These are phyloP conservation scores for Poecile montanus DNA, from an alignment of 2,797 vertebrate genomes.

Conservation along the genomic window DNA sequence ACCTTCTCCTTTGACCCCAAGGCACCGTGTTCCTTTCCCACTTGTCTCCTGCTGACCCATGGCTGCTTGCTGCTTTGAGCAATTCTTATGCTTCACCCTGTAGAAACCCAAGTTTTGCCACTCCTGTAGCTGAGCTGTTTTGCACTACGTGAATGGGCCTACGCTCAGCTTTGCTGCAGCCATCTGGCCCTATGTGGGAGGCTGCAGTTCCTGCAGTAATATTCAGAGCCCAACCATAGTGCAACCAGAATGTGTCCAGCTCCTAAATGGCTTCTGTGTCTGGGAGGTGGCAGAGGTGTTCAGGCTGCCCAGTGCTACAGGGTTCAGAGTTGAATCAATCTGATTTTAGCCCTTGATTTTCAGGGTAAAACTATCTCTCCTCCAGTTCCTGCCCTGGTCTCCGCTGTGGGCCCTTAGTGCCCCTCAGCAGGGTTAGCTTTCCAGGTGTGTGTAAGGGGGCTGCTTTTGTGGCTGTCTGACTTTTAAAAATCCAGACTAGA, in stretches of 20 bases:
- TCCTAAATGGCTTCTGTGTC: background rate
- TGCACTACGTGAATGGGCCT: background rate
- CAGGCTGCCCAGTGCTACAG: background rate
- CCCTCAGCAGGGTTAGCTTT: background rate
- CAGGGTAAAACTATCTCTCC: background rate
- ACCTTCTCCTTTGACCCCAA: background rate
- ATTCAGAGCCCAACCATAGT: background rate
- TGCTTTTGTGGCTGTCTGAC: background rate
- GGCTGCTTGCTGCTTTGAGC: background rate
- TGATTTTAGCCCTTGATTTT: background rate
- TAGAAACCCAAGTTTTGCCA: background rate
- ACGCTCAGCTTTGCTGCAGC: background rate
- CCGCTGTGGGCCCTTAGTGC: fast-evolving
- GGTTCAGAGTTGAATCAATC: background rate
- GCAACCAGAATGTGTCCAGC: background rate
- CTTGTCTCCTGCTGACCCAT: background rate
- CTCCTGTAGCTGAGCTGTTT: background rate
- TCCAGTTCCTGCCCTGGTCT: background rate
- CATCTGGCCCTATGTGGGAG: background rate
- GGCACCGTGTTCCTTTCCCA: background rate
- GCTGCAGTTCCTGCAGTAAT: background rate
- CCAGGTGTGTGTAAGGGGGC: background rate
- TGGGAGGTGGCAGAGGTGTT: background rate
- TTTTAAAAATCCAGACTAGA: background rate
- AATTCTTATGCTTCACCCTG: background rate